Percentiles rank a stretch among this genome's conserved stretches.
Evolutionary conservation across 2,797 vertebrate genomes (phyloP).

Genomic region (Rhinichthys osculus): DNA sequence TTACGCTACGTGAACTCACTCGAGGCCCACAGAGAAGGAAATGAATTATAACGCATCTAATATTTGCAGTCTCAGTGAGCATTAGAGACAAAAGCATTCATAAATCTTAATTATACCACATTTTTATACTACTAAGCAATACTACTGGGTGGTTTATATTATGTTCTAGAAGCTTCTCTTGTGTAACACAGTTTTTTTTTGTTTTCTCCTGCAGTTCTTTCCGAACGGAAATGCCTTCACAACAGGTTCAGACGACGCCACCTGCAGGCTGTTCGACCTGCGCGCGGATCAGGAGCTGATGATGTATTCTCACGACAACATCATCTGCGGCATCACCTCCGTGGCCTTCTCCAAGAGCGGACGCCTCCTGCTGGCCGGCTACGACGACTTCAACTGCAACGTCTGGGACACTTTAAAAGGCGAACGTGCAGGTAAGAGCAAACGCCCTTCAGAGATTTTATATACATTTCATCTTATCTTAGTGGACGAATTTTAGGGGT

Average conservation of each 20-base stretch:
- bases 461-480: accelerated
- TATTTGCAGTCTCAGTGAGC: neutral
- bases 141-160: too few species aligned
- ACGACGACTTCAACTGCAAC: constrained; percentile 90
- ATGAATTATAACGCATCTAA: neutral
- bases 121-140: too few species aligned
- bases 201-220: constrained; percentile 78
- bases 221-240: constrained; percentile 87
- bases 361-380: constrained; percentile 86
- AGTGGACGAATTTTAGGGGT: too few species aligned
- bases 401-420: constrained; percentile 89
- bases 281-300: constrained; percentile 87
- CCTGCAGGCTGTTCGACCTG: constrained; percentile 87
- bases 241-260: constrained; percentile 88
- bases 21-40: too few species aligned
- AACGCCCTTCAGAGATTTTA: neutral
- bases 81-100: neutral
- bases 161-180: neutral
- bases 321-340: constrained; percentile 89
- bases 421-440: constrained; percentile 82
- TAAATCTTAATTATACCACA: too few species aligned
- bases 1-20: too few species aligned
- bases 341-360: constrained; percentile 90
- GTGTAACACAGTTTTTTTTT: neutral
- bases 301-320: constrained; percentile 87